These are phyloP conservation scores for Lepus oiostolus DNA, from an alignment of 2,797 vertebrate species.

Conservation along the genomic window DNA sequence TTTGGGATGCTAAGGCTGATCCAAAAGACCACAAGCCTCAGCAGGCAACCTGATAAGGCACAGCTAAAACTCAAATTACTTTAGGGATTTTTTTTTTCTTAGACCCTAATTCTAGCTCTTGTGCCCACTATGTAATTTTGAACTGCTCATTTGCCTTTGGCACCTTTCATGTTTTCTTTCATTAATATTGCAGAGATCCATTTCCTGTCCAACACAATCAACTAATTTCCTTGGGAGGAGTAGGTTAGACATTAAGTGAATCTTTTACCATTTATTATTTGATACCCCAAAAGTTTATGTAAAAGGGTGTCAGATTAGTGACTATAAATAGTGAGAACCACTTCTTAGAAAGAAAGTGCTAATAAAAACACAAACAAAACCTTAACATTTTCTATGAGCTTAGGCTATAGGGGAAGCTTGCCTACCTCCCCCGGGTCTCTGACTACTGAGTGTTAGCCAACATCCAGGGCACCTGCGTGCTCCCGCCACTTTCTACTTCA, in stretches of 20 bases:
- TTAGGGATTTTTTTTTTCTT: not conserved
- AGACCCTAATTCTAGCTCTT: conserved; percentile 28
- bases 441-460: not conserved
- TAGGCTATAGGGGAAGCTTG: not conserved
- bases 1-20: not conserved
- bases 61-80: not conserved
- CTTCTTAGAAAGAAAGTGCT: not conserved
- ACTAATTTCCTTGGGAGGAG: not conserved
- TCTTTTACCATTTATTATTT: not conserved
- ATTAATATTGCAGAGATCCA: conserved; percentile 40
- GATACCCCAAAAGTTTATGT: conserved; percentile 39
- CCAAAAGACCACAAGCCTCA: conserved; percentile 1
- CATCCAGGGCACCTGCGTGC: not conserved
- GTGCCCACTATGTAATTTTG: conserved; percentile 10
- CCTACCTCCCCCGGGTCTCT: not conserved
- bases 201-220: conserved; percentile 25
- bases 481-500: not conserved
- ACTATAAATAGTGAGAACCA: conserved; percentile 37
- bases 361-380: conserved; percentile 27
- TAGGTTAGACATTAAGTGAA: not conserved
- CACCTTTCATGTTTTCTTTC: conserved; percentile 39
- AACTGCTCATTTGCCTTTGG: conserved; percentile 45
- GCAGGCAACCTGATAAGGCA: not conserved
- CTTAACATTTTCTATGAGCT: not conserved
- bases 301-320: conserved; percentile 38